phyloP scores from a whole-genome alignment of 1,140 invertebrate genomes.

The Megathymus violae region DNA sequence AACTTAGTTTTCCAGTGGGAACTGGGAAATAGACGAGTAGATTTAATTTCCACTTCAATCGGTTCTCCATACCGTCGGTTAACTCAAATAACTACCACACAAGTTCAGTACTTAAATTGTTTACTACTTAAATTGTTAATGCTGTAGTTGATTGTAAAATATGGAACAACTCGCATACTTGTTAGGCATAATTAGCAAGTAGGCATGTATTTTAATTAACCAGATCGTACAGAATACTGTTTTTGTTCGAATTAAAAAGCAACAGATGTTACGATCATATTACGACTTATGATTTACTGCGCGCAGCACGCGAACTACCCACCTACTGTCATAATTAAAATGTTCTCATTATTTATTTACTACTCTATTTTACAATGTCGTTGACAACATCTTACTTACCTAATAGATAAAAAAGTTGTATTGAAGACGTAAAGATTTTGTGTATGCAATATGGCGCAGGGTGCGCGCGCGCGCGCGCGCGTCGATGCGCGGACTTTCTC shows the following conservation, averaged over 20 bases:
- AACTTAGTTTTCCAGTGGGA: no score
- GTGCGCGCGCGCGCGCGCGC: slow-evolving; percentile 55
- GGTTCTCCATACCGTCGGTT: no score
- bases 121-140: no score
- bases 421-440: not conserved
- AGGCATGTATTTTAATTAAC: slow-evolving; percentile 11
- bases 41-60: no score
- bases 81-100: no score
- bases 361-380: not conserved
- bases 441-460: slow-evolving; percentile 26
- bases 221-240: slow-evolving; percentile 14
- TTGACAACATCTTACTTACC: not conserved
- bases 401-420: not conserved
- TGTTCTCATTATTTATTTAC: not conserved
- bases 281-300: slow-evolving; percentile 14
- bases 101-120: no score
- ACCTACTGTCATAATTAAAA: not conserved
- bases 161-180: no score
- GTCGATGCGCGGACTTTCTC: slow-evolving; percentile 70
- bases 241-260: slow-evolving; percentile 17
- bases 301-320: slow-evolving; percentile 10
- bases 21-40: no score
- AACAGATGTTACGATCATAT: not conserved
- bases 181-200: not conserved
- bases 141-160: no score